Evolutionary conservation across 23 tunicate genomes (phyloP).

Genomic region (Ascidia mentula): DNA sequence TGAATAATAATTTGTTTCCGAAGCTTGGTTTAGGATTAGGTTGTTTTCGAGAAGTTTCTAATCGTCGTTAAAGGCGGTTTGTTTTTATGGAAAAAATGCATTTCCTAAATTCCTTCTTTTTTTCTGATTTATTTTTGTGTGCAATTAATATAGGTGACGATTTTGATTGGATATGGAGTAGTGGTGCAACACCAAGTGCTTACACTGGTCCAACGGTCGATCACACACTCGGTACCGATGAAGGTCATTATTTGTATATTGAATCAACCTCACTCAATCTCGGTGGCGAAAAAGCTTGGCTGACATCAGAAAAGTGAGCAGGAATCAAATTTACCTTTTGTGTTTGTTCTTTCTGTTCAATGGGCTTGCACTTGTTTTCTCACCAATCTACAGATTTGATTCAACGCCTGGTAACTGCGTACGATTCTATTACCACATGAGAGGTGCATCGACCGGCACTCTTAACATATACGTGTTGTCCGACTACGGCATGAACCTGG

Average conservation of each 20-base stretch:
- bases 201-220: conserved; percentile 80
- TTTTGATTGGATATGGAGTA: conserved; percentile 90
- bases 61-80: too few relatives aligned
- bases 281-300: conserved; percentile 90
- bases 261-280: conserved; percentile 76
- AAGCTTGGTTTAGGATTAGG: too few relatives aligned
- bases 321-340: too few relatives aligned
- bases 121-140: too few relatives aligned
- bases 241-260: conserved; percentile 72
- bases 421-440: conserved; percentile 84
- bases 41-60: too few relatives aligned
- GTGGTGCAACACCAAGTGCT: conserved; percentile 76
- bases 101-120: too few relatives aligned
- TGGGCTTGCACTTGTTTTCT: too few relatives aligned
- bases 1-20: too few relatives aligned
- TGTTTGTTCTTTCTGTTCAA: too few relatives aligned
- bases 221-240: conserved; percentile 54
- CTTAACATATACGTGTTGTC: conserved; percentile 61
- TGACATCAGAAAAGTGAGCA: conserved; percentile 68
- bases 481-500: conserved; percentile 43
- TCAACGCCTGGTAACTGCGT: conserved; percentile 76
- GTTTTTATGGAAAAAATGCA: too few relatives aligned
- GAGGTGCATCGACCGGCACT: conserved; percentile 39
- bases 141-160: conserved; percentile 71
- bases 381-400: conserved; percentile 22